Evolutionary conservation across 2,888 invertebrate genomes (phyloP), one percentile per base, ranked within the genome.

Genomic region (Dolichopus griseipennis): DNA sequence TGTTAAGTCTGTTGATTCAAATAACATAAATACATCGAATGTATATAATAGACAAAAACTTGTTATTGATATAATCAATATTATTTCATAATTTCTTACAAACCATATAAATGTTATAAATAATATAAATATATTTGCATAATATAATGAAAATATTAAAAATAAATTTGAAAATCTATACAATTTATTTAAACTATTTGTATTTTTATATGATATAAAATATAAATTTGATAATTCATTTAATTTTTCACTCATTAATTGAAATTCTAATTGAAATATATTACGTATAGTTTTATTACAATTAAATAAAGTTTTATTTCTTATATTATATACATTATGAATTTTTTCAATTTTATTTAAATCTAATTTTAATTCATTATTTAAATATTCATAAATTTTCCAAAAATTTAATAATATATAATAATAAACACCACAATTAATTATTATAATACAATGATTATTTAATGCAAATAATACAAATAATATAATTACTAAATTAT

Each of bases 81-180:
- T 52, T 18, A 52, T 52, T 18, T 52, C 18, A 52, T 18, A 52
- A 52, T 52, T 52, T 52, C n/a, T 52, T 12, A 52, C 15, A 52
- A 18, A 52, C 52, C 52, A 52, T 52, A 52, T 52, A 52, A 52
- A 52, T 52, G 52, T 52, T 52, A 52, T 18, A 52, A 52, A 52
- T 52, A 52, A 52, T 52, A 52, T 52, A 52, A 52, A 52, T 18
- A 52, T 52, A 52, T 52, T 52, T 12, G 18, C 52, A n/a, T 52
- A 52, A 52, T 52, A 52, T 52, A 52, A 52, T 18, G 52, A 52
- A 52, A 52, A 52, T 52, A 52, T 52, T 52, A 52, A 52, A 52
- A 52, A 52, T 52, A 52, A 52, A 52, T 52, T 52, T 52, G 52
- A 15, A 52, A 52, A 52, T 52, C 52, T 52, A 52, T 52, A 52